Conservation (phyloP, 2,888 invertebrate species). For the Sinhomidia bicolor region DNA sequence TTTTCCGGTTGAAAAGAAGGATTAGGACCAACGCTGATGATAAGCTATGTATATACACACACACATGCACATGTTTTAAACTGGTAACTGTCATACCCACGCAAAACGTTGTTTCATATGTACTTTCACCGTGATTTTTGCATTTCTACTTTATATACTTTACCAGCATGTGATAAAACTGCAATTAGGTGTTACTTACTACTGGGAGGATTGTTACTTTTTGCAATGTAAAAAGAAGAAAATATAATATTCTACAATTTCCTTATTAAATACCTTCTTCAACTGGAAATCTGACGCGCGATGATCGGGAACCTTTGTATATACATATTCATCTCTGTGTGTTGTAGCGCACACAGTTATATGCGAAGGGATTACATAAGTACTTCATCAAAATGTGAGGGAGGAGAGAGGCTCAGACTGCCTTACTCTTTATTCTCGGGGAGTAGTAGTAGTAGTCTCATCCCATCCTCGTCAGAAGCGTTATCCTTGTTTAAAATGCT, state of each 20-base stretch:
- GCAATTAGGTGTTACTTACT: neutral
- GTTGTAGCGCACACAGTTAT: neutral
- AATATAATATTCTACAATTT: neutral
- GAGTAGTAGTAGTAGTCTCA: too few relatives aligned
- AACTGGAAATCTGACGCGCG: neutral
- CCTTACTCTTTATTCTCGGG: neutral
- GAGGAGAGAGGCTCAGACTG: neutral
- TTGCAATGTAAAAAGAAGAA: neutral
- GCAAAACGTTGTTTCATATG: neutral
- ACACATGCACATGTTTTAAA: neutral
- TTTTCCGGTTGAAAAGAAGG: neutral
- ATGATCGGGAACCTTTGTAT: slow-evolving; percentile 19
- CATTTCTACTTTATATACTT: neutral
- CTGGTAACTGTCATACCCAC: too few relatives aligned
- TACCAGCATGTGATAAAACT: neutral
- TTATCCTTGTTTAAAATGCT: neutral
- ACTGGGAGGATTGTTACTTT: neutral
- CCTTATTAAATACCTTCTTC: neutral
- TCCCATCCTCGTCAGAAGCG: neutral
- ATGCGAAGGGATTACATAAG: too few relatives aligned
- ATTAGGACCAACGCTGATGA: too few relatives aligned
- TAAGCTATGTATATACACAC: neutral
- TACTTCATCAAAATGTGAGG: neutral
- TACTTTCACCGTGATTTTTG: neutral
- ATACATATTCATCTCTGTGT: neutral